Base-by-base conservation (phyloP, 2,888 invertebrate genomes). In the Therioaphis trifolii region DNA sequence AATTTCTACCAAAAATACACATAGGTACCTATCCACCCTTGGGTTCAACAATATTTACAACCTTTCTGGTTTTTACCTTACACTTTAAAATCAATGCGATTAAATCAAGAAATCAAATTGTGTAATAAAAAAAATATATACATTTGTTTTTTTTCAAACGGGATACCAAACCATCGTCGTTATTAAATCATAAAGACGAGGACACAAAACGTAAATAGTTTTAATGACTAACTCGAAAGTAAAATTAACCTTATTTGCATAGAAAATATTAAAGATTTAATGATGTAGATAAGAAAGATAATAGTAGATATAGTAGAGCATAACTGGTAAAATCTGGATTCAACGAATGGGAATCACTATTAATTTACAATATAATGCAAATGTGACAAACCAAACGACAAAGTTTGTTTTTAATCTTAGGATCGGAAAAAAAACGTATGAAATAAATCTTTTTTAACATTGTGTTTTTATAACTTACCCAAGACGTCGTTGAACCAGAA, bases 1-100 rank as follows among this genome's bases (percentile, higher is more conserved):
- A 82, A 82, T 82, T 82, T 46, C 29, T 71, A 43, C 80, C 58
- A 49, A 80, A 78, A 82, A 72, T 27, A 72, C 61, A 72, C 72
- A 27, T 49, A 61, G 55, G 40, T 75, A 46, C 43, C 58, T 43
- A 58, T 61, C 27, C 43, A 46, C 29, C 77, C 63, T 24, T 4
- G 77, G 29, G 35, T 52, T 63, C 24, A 35, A 52, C 49, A 21
- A 77, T 77, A 66, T 77, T 77, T 77, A 77, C 77, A 77, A 66
- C 52, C 35, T 66, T 21, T 66, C 49, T 52, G 35, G 66, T 66
- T 66, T 35, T 46, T 49, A 66, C 35, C 29, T 63, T 76, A 14
- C 29, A 29, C 76, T 29, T 63, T 35, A 63, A 21, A 49, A 66
- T 49, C 12, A 49, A 49, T 49, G 29, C 35, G 18, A 21, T 49